A percentile compares a stretch with the other conserved stretches of the same genome.
Conservation (phyloP, 2,888 invertebrate genomes). For the Dilophus febrilis region DNA sequence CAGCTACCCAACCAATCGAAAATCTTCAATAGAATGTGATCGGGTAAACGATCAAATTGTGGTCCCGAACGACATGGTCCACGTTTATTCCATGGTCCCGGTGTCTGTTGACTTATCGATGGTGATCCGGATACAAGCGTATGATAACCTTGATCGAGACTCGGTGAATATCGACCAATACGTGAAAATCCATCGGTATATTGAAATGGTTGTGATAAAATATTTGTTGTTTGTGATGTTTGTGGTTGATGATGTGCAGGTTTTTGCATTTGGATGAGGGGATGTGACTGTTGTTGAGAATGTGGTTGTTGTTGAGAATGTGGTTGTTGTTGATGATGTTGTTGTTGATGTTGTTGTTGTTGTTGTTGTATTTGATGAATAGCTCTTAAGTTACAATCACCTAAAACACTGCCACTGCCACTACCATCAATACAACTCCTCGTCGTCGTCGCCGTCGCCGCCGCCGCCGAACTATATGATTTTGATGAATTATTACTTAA, state of each 20-base stretch:
- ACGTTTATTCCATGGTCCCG: conserved; percentile 28
- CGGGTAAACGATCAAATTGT: conserved; percentile 43
- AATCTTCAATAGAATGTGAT: conserved; percentile 49
- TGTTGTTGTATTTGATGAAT: too few relatives aligned
- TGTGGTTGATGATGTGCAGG: background rate
- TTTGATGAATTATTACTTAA: conserved; percentile 14
- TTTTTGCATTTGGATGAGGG: too few relatives aligned
- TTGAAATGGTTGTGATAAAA: too few relatives aligned
- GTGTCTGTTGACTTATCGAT: conserved; percentile 17
- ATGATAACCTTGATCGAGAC: conserved; percentile 66
- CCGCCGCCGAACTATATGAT: conserved; percentile 10
- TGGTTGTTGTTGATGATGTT: conserved; percentile 1
- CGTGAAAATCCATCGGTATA: conserved; percentile 26
- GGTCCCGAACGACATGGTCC: conserved; percentile 28
- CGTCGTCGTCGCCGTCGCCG: background rate
- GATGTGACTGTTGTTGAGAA: background rate
- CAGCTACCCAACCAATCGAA: conserved; percentile 53
- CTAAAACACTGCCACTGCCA: too few relatives aligned
- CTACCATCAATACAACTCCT: too few relatives aligned
- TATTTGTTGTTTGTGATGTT: background rate
- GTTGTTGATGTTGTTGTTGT: conserved; percentile 1
- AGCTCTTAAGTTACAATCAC: too few relatives aligned
- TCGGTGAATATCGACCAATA: conserved; percentile 40
- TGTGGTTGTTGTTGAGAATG: conserved; percentile 1
- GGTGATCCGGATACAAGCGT: conserved; percentile 49